Base-by-base conservation (phyloP, 2,113 vertebrate species). In the Emydocephalus ijimae region DNA sequence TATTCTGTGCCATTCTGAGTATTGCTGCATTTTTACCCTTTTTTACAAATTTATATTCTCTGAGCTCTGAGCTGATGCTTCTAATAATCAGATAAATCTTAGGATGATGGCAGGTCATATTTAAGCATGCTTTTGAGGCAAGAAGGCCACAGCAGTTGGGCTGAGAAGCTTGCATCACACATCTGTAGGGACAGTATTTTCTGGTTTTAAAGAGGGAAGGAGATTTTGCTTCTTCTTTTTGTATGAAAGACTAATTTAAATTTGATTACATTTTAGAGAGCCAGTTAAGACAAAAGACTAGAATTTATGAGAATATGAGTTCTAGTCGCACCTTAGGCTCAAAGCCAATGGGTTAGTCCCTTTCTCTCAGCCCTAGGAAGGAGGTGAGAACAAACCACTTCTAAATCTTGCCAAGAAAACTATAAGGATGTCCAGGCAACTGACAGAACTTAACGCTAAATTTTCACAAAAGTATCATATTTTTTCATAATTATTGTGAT, bases 11-110 rank as follows among this genome's bases (percentile, higher is more conserved):
- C 93, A 94, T 96, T 96, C 59, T 64, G 23, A 45, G 89, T 64
- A 88, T 94, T 14, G 57, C 93, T 92, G 69, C 94, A 96, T 93
- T 94, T 95, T 94, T 88, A 93, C 94, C 95, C 96, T 95, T 97
- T 97, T 50, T 59, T 48, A 81, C 69, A 81, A 81, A 34, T 81
- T 20, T 85, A 26, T 85, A 59, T 89, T 34, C 9, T 43, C 39
- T 57, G 23, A 91, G 45, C n/a, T 21, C 18, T 54, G 87, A 88
- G n/a, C 14, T 14, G 34, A 74, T 34, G 15, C 14, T 39, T 74
- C n/a, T 74, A 55, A 43, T 74, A 14, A 39, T 43, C 21, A 54
- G 34, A 39, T 39, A 81, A 81, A 81, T 39, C n/a, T 74, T 74
- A 20, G n/a, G n/a, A 74, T 74, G 15, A 20, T 34, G n/a, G n/a